phyloP scores from a whole-genome alignment of 2,113 vertebrate species.

The Catharus fuscescens region DNA sequence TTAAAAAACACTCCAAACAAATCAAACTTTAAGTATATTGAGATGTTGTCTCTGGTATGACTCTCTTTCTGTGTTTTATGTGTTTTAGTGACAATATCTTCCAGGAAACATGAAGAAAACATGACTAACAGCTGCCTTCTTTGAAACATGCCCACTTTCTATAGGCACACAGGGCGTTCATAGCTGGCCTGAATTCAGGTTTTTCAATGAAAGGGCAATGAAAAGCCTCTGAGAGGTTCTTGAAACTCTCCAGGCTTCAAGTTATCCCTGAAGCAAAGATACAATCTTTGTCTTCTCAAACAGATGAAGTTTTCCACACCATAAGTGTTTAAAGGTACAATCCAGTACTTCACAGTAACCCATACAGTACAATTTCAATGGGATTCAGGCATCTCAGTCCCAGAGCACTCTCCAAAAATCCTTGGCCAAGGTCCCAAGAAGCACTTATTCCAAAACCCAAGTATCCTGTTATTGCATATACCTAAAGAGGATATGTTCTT shows the following conservation, averaged over 20 bases:
- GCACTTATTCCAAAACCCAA: conserved; percentile 21
- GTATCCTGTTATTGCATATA: conserved; percentile 25
- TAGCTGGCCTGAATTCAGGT: neutral
- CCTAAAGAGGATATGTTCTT: neutral
- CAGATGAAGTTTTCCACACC: neutral
- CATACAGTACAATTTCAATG: neutral
- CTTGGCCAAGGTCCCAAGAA: conserved; percentile 21
- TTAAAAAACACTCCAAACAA: fast-evolving
- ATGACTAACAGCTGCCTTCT: neutral
- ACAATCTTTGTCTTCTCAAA: neutral
- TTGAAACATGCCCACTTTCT: neutral
- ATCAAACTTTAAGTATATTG: neutral
- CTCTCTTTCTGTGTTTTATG: neutral
- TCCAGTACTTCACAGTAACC: neutral
- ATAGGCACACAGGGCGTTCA: neutral
- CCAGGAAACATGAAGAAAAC: neutral
- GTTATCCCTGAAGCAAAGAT: neutral
- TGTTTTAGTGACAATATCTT: neutral
- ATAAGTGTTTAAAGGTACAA: neutral
- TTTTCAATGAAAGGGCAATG: neutral
- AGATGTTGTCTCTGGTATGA: neutral
- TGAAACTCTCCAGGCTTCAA: neutral
- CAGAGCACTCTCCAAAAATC: neutral
- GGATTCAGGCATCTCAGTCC: neutral
- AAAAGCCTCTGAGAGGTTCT: neutral